Percentiles rank a stretch among this genome's conserved stretches.
Conservation (phyloP, 2,113 vertebrate genomes). For the Rhizomys pruinosus region DNA sequence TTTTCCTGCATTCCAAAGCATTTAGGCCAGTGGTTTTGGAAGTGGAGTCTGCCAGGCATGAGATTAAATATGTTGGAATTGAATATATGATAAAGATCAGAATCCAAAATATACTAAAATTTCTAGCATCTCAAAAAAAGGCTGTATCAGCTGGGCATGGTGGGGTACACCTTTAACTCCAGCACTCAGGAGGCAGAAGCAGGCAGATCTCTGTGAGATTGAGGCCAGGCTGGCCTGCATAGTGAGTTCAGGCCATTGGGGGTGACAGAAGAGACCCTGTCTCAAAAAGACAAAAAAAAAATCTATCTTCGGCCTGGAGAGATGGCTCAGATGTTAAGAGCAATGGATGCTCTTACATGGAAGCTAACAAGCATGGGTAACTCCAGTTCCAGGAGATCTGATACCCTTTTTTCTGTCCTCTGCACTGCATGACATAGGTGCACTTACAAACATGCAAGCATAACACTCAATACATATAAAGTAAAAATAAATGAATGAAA, state of each 20-base stretch:
- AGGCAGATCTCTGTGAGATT: not conserved
- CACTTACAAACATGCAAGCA: too few relatives aligned
- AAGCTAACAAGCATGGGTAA: not conserved
- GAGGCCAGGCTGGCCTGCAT: not conserved
- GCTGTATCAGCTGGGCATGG: too few relatives aligned
- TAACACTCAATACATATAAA: too few relatives aligned
- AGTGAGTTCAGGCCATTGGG: not conserved
- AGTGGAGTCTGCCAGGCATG: too few relatives aligned
- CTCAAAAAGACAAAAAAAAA: not conserved
- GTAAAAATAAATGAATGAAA: not conserved
- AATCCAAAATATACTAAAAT: too few relatives aligned
- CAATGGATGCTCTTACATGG: too few relatives aligned
- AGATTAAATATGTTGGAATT: too few relatives aligned
- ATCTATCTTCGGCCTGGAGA: not conserved
- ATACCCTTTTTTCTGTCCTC: not conserved
- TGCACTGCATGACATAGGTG: too few relatives aligned
- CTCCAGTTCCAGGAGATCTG: not conserved
- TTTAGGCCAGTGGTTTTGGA: slow-evolving; percentile 7
- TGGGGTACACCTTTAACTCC: not conserved
- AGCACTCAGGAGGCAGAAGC: not conserved
- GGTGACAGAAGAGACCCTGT: not conserved
- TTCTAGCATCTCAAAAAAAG: too few relatives aligned
- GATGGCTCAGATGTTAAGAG: too few relatives aligned
- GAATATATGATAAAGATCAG: too few relatives aligned
- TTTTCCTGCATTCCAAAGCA: slow-evolving; percentile 46